Evolutionary conservation across 2,113 vertebrate species (phyloP), one percentile per base, ranked within the genome.

Genomic region (Prunella fulvescens): DNA sequence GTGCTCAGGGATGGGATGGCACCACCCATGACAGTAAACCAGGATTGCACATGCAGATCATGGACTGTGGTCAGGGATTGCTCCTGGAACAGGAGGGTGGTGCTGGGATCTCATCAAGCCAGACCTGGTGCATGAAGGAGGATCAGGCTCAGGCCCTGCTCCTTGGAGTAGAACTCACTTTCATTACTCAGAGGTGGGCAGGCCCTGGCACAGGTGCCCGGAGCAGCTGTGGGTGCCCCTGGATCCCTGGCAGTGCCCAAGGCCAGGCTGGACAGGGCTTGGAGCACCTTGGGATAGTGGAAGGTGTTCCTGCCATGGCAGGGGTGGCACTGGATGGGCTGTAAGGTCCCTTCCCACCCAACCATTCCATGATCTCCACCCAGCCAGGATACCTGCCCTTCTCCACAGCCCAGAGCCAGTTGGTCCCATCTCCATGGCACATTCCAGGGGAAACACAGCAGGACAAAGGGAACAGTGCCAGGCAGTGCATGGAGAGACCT

Each of bases 151-250:
- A 53, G 69, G 12, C 23, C 15, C 71, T 44, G 66, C 69, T 74
- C 37, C 86, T 56, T 1, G 8, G 35, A 64, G 64, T 45, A 60
- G 74, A 94, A 22, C 26, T 28, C 28, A 67, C 28, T 57, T 16
- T 26, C 2, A 1, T 5, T 20, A 7, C 39, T 24, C 61, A 51
- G 4, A 37, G 33, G 7, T 28, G 42, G 35, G 14, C 0, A 72
- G 48, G 50, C 11, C 40, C 42, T 88, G 86, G 86, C 77, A n/a
- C n/a, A 35, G 44, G 4, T 61, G 25, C 40, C n/a, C 87, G 82
- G 64, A 62, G 64, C 0, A 44, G 64, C 71, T 70, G 26, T 7
- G 87, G 79, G 40, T 77, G 56, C 35, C 48, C 42, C 64, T 76
- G 82, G 10, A 48, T 35, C 62, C 70, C 54, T 83, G 79, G 25